Conservation (phyloP, 1,140 invertebrate species). For the Tachypleus tridentatus region DNA sequence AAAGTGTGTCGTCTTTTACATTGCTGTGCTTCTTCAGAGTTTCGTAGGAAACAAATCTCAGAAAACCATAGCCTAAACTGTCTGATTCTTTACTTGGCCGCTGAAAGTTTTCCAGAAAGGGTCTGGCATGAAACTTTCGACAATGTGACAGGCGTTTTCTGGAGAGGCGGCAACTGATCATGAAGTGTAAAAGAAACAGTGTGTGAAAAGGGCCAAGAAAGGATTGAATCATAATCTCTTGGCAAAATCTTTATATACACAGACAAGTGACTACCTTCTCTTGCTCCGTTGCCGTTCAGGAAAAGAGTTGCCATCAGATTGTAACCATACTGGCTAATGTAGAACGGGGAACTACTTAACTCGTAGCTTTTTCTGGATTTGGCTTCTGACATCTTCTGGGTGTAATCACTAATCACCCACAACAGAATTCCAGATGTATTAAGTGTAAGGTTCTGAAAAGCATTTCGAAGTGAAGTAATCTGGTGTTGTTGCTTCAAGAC, state of each 20-base stretch:
- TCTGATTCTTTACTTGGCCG: too few species aligned
- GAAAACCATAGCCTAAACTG: too few species aligned
- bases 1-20: too few species aligned
- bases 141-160: conserved; percentile 61
- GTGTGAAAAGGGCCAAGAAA: conserved; percentile 89
- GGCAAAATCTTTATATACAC: conserved; percentile 88
- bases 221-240: conserved; percentile 82
- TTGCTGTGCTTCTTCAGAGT: too few species aligned
- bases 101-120: conserved; percentile 91
- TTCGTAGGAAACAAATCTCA: too few species aligned
- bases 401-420: conserved; percentile 81
- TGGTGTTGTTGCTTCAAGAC: neutral
- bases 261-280: conserved; percentile 78
- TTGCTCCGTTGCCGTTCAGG: conserved; percentile 85
- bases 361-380: conserved; percentile 78
- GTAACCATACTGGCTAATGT: conserved; percentile 89
- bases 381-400: conserved; percentile 71
- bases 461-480: conserved; percentile 42
- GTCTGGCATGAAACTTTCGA: conserved; percentile 85
- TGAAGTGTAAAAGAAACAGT: conserved; percentile 85
- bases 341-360: conserved; percentile 78
- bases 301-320: conserved; percentile 85
- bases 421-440: conserved; percentile 70
- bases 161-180: conserved; percentile 63
- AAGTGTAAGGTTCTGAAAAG: conserved; percentile 57